A percentile compares a stretch with the other conserved stretches of the same genome.
Evolutionary conservation across 2,113 vertebrate genomes (phyloP).

Genomic region (Charina bottae): DNA sequence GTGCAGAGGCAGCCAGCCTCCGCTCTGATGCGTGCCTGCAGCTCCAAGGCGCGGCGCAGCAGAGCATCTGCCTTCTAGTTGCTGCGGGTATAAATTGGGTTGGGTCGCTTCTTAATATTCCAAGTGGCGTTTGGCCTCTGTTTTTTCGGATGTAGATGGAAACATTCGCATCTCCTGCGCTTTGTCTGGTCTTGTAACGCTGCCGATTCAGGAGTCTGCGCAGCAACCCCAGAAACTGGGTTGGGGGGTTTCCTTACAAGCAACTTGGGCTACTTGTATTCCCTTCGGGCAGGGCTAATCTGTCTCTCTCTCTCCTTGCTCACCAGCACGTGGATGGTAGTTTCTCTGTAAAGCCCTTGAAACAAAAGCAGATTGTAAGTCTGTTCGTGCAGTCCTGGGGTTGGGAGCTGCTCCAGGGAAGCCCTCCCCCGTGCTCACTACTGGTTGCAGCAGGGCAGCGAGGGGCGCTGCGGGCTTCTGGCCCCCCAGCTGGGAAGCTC

Average conservation of each 20-base stretch:
- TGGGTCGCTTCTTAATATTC: neutral
- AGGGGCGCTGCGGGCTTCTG: neutral
- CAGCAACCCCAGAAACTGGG: neutral
- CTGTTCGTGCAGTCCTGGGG: neutral
- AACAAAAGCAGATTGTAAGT: constrained; percentile 99
- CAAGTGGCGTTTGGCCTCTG: neutral
- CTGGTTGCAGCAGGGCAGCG: neutral
- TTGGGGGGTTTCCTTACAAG: neutral
- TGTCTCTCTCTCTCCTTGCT: constrained; percentile 25
- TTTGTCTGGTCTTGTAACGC: neutral
- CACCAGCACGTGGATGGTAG: constrained; percentile 93
- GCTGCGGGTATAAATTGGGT: neutral
- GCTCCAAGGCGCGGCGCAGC: neutral
- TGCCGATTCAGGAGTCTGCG: neutral
- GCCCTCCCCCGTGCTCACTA: too few relatives aligned
- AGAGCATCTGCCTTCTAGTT: neutral
- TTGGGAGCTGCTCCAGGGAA: neutral
- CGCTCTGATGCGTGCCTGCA: neutral
- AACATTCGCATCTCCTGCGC: too few relatives aligned
- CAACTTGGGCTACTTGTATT: neutral
- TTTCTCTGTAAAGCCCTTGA: constrained; percentile 95
- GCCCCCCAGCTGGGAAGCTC: neutral
- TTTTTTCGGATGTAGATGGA: neutral
- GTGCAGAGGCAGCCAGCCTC: neutral
- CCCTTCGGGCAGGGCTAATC: neutral